Evolutionary conservation across 2,113 vertebrate species (phyloP), one percentile per base, ranked within the genome.

Genomic region (Epinephelus lanceolatus): DNA sequence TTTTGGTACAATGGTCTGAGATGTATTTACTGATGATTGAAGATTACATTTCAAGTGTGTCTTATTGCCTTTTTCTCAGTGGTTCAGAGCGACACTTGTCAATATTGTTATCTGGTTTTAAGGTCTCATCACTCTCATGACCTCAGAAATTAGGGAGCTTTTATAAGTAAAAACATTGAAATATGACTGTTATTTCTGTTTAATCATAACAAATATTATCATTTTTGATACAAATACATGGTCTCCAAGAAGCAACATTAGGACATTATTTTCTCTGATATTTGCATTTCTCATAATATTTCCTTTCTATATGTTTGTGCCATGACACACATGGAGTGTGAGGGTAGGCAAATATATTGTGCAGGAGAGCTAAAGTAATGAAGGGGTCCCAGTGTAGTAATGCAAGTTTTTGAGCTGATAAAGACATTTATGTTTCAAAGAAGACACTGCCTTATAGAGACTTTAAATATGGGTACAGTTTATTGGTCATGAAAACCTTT

Each of bases 21-120:
- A 83, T 87, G 84, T 88, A 67, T 91, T 86, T 74, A 70, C 65
- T 89, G 90, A 90, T 86, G 8, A 95, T 88, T 94, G 94, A 95
- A 95, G 57, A 79, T 37, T 30, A 81, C 21, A 61, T 84, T 84
- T 78, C 12, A 65, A 77, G 40, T 6, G 1, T 19, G 10, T 62
- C 37, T 40, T 9, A 2, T 4, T 25, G 67, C 1, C 21, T 19
- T 33, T 23, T 33, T 56, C 30, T 62, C 27, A 49, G 55, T 21
- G n/a, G 10, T 13, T 17, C 6, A 52, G 42, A 30, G 47, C 14
- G 5, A 4, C 3, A 1, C 49, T 65, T 13, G 30, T 61, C 12
- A 18, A 21, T 4, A 11, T 14, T 30, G 25, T 12, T 30, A 15
- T 33, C 11, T 21, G 10, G 23, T 21, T 6, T 30, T 27, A 6